Conservation (phyloP, 2,888 invertebrate species). For the Leistus spinibarbis region DNA sequence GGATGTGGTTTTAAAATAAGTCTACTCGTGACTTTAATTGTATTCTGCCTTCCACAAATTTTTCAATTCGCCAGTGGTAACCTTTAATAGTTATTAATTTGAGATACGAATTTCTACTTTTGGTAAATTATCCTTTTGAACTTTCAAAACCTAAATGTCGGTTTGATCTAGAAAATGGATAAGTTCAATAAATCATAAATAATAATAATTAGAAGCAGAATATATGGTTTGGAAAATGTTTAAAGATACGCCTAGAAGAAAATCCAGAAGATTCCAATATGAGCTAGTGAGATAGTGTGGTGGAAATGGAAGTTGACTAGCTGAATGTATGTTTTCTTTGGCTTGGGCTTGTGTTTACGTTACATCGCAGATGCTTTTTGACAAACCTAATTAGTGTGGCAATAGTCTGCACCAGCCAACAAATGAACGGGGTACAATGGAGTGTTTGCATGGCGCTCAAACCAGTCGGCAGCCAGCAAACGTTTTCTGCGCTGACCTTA, state of each 20-base stretch:
- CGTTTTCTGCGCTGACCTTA: constrained; percentile 4
- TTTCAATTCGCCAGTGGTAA: no score
- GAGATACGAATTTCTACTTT: no score
- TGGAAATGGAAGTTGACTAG: not conserved
- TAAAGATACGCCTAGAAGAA: not conserved
- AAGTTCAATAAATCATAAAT: no score
- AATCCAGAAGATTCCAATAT: not conserved
- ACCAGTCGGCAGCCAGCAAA: not conserved
- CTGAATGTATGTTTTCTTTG: constrained; percentile 36
- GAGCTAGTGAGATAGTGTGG: not conserved
- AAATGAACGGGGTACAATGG: constrained; percentile 18
- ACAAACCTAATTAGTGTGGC: constrained; percentile 39
- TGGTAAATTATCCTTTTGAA: no score
- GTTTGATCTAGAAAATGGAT: no score
- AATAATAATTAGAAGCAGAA: no score
- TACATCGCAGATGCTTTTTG: constrained; percentile 38
- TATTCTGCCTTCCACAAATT: no score
- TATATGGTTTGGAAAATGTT: no score
- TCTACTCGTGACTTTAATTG: no score
- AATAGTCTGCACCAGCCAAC: constrained; percentile 4
- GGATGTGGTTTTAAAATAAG: no score
- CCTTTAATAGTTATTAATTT: no score
- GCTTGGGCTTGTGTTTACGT: constrained; percentile 28
- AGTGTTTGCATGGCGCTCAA: constrained; percentile 25
- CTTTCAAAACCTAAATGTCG: no score